Conservation (phyloP, 2,888 invertebrate species). For the Lochmaea crataegi region DNA sequence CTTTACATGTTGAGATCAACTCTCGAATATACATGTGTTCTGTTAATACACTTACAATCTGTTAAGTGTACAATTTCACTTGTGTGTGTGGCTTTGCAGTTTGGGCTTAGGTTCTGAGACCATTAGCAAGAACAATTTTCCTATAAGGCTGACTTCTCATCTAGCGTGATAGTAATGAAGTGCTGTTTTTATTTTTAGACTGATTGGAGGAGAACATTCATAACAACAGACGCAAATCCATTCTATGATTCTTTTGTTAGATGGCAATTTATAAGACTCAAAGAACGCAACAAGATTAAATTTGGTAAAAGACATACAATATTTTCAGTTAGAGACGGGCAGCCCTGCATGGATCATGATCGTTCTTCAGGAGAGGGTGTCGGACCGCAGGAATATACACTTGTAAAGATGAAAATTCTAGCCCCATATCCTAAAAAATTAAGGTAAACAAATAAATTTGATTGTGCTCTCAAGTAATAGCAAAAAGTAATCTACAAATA, state of each 20-base stretch:
- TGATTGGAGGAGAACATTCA: constrained; percentile 98
- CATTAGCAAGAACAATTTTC: no score
- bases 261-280: constrained; percentile 94
- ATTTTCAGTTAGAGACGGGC: constrained; percentile 94
- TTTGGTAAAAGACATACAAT: constrained; percentile 98
- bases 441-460: constrained; percentile 65
- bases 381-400: constrained; percentile 97
- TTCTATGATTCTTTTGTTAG: constrained; percentile 97
- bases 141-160: no score
- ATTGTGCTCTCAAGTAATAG: background rate
- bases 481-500: background rate
- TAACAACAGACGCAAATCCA: constrained; percentile 98
- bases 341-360: constrained; percentile 99
- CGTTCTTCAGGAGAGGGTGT: constrained; percentile 96
- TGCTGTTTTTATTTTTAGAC: constrained; percentile 72
- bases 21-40: no score
- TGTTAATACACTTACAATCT: no score
- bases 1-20: no score
- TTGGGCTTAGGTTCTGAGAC: no score
- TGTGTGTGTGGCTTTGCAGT: no score
- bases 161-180: background rate
- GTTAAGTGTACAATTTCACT: no score
- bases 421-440: constrained; percentile 79
- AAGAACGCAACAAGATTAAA: constrained; percentile 87
- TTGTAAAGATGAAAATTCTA: constrained; percentile 90